Evolutionary conservation across 1,140 invertebrate genomes (phyloP), one percentile per base, ranked within the genome.

Genomic region (Pogonomyrmex barbatus): DNA sequence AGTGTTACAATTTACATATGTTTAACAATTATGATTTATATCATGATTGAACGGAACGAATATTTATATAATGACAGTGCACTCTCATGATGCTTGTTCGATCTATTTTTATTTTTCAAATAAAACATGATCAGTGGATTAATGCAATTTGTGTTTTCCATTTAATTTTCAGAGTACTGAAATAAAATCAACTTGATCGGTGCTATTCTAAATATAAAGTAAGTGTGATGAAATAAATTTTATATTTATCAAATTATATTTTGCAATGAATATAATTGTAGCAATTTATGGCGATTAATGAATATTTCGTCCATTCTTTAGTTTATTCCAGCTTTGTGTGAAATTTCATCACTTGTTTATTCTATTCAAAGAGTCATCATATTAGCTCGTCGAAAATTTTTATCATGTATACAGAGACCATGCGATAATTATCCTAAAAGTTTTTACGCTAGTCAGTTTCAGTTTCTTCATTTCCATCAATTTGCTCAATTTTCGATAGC

Each of bases 151-250:
- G 9, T 10, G 0, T 79, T 67, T 68, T 24, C 2, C 78, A 47
- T 82, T 3, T 54, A 24, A 60, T 17, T 89, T 90, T 73, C 87
- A 92, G 91, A 91, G 81, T 88, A 86, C 89, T 84, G 39, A 82
- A 87, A 78, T 92, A 86, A 92, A 89, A 75, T 87, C 52, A 30
- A 70, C 81, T 75, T 42, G 58, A 60, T 85, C 36, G 83, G 85
- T 91, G 84, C 87, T 90, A 88, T 62, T 65, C 63, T 82, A 85
- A 54, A 58, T 65, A 67, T 70, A 91, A 91, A 85, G 90, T 85
- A 54, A 87, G 67, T 56, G 67, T 56, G 10, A n/a, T 77, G 2
- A 36, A 36, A 24, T 33, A 56, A 68, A 67, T 54, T 2, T 33
- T 58, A 50, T 54, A 39, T 70, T n/a, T 36, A 3, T 62, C 39